Base-by-base conservation (phyloP, 2,888 invertebrate genomes). In the Rhyacophila evoluta region DNA sequence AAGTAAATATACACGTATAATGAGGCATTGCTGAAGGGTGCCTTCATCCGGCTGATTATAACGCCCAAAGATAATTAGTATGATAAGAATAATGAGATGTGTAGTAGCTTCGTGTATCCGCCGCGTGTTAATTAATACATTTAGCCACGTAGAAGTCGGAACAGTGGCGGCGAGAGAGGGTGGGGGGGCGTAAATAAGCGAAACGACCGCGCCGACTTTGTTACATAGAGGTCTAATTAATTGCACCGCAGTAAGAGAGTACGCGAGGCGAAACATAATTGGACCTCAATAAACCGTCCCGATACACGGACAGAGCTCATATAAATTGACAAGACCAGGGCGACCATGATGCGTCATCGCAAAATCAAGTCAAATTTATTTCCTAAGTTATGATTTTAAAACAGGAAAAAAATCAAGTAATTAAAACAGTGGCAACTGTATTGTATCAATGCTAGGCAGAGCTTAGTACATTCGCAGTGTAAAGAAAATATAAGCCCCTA, bases 181-280 rank as follows among this genome's bases (percentile, higher is more conserved):
- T 12, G 37, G 15, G 27, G 27, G 72, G 29, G 72, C 37, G 72
- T 29, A 70, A 36, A 55, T 25, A 55, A 55, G 55, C 55, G 55
- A 55, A 55, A 55, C 55, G 55, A 55, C 55, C 55, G 55, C 19
- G 25, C 19, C 55, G 55, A 55, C 70, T 70, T 55, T 55, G 72
- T 72, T 38, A 37, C 72, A 36, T 33, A 70, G 70, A 33, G 38
- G 27, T 36, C 73, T 73, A 38, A 73, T 73, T 73, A 73, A 73
- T 73, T 38, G 73, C 73, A 69, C 55, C 55, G 55, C 55, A 19
- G 10, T 55, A 55, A 55, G 55, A 55, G 55, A 55, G 55, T 55
- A 55, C 55, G 19, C 55, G 55, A 55, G 69, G 29, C 69, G 68
- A 74, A 29, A 27, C 74, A 67, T 77, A 77, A 77, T 77, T 73